Evolutionary conservation across 2,888 invertebrate species (phyloP), one percentile per base, ranked within the genome.

Genomic region (Melanchra persicariae): DNA sequence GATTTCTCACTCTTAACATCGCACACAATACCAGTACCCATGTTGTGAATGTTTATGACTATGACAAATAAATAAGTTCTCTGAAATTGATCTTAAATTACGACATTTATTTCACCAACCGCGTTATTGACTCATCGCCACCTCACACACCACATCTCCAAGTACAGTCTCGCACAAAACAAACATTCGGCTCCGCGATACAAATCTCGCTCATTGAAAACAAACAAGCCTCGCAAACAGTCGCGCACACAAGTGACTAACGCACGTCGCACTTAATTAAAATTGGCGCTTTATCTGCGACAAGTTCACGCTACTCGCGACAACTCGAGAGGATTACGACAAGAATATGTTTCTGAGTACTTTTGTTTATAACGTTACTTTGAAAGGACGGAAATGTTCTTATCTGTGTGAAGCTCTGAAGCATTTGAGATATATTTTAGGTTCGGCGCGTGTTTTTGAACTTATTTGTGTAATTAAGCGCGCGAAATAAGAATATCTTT

Each of bases 351-450:
- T 26, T 19, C n/a, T 26, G 47, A 68, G 34, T 40, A 68, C 61
- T 77, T 71, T 77, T 77, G 77, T 68, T 68, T 72, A 51, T 62
- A 72, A 72, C 52, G 45, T 49, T 70, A 77, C 70, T 76, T 69
- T 12, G 63, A 68, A 45, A 55, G 55, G 47, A 30, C 40, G 63
- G 60, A 60, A 75, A 60, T 40, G 52, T 70, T 61, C 58, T 69
- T 76, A 75, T 76, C 76, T 58, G 60, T 26, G 43, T 51, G 22
- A 45, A 55, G 19, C 65, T 34, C 54, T 45, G n/a, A 45, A 55
- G 26, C 65, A 55, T 55, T 60, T 26, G 40, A 15, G 47, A 26
- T 47, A 61, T 75, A 76, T 57, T 70, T 70, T 62, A 59, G 47
- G 76, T 43, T 58, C 10, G 76, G 65, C 8, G 57, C 61, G 70